These are phyloP conservation scores for Chaunax sp. DNA, from an alignment of 2,797 vertebrate species.

Conservation along the genomic window DNA sequence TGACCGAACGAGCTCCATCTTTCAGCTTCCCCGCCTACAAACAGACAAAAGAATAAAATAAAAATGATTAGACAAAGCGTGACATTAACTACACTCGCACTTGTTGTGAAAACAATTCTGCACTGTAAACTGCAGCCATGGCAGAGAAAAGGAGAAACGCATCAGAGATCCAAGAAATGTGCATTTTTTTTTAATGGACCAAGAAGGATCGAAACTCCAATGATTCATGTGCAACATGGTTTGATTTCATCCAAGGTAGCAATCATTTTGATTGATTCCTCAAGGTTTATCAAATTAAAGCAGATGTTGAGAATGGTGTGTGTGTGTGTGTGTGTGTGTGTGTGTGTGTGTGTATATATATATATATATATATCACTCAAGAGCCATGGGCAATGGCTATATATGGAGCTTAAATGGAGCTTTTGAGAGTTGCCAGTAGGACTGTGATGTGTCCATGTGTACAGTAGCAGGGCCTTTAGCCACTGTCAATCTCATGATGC, in stretches of 20 bases:
- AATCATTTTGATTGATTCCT: conserved; percentile 24
- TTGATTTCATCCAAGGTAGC: conserved; percentile 1
- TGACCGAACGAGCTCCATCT: conserved; percentile 98
- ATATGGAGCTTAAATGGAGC: background rate
- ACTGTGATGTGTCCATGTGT: too few relatives aligned
- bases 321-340: too few relatives aligned
- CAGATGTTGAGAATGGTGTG: too few relatives aligned
- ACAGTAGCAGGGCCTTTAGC: too few relatives aligned
- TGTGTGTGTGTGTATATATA: too few relatives aligned
- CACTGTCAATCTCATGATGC: too few relatives aligned
- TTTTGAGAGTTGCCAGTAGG: background rate
- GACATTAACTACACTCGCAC: background rate
- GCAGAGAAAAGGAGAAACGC: conserved; percentile 33
- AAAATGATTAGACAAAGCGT: background rate
- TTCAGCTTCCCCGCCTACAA: conserved; percentile 96
- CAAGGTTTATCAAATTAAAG: background rate
- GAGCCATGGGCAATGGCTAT: too few relatives aligned
- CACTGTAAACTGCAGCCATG: background rate
- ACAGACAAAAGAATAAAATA: background rate
- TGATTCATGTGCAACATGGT: conserved; percentile 17
- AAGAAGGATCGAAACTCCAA: conserved; percentile 11
- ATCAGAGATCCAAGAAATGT: conserved; percentile 36
- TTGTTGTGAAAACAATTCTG: background rate
- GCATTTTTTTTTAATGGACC: conserved; percentile 21
- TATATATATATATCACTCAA: too few relatives aligned